A percentile compares a stretch with the other conserved stretches of the same genome.
phyloP scores from a whole-genome alignment of 2,113 vertebrate genomes.

The Machaerirhynchus nigripectus region DNA sequence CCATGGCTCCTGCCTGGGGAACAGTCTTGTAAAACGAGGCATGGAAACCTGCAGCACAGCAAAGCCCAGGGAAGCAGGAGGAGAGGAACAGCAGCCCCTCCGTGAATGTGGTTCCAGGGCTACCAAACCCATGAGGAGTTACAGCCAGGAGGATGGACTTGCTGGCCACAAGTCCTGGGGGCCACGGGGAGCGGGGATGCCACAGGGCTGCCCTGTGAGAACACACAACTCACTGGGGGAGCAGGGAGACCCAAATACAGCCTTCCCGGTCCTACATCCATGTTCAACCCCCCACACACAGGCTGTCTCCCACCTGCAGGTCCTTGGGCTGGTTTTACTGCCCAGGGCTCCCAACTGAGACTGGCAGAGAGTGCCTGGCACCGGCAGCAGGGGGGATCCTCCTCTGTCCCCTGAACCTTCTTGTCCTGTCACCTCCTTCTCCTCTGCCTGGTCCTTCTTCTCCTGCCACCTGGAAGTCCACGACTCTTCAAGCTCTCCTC shows the following conservation, averaged over 20 bases:
- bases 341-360: background rate
- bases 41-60: background rate
- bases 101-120: accelerated
- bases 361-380: background rate
- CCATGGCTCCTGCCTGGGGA: background rate
- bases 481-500: background rate
- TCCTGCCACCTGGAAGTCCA: background rate
- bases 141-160: background rate
- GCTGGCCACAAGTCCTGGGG: background rate
- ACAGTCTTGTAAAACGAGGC: too few species aligned
- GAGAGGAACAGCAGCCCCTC: background rate
- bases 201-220: background rate
- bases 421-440: background rate
- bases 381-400: background rate
- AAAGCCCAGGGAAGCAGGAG: background rate
- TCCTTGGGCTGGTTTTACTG: background rate
- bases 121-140: background rate
- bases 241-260: background rate
- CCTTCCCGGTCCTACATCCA: accelerated
- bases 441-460: background rate
- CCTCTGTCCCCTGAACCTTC: background rate
- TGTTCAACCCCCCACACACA: too few species aligned
- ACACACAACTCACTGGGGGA: accelerated
- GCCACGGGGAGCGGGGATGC: accelerated
- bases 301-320: background rate